Conservation (phyloP, 2,113 vertebrate species). For the Nerophis lumbriciformis region DNA sequence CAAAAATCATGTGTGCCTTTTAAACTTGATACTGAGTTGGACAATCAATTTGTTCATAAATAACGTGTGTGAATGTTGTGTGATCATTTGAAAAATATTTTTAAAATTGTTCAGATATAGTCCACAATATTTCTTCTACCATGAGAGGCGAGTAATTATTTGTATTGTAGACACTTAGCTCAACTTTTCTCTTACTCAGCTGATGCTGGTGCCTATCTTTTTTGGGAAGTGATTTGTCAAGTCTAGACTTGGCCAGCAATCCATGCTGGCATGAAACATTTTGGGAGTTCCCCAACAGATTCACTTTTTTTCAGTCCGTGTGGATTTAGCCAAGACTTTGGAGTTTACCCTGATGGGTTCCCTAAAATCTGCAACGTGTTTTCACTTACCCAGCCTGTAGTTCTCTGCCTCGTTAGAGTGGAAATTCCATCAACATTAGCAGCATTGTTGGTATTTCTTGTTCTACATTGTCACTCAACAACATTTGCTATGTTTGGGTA, state of each 20-base stretch:
- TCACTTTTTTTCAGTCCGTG: slow-evolving; percentile 20
- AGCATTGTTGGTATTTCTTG: slow-evolving; percentile 3
- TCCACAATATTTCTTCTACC: neutral
- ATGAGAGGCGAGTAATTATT: neutral
- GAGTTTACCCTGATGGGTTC: slow-evolving; percentile 28
- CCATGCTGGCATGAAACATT: slow-evolving; percentile 38
- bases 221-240: slow-evolving; percentile 42
- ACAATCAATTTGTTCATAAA: slow-evolving; percentile 7
- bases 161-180: slow-evolving; percentile 20
- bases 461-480: neutral
- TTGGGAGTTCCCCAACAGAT: slow-evolving; percentile 60
- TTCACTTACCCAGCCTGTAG: slow-evolving; percentile 35
- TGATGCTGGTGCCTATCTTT: slow-evolving; percentile 37
- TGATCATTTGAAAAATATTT: no score
- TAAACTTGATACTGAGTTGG: slow-evolving; percentile 6
- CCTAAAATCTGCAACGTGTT: slow-evolving; percentile 35
- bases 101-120: no score
- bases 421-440: slow-evolving; percentile 24
- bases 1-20: slow-evolving; percentile 17
- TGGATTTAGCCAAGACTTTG: slow-evolving; percentile 12
- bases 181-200: slow-evolving; percentile 18
- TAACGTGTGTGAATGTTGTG: no score
- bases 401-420: slow-evolving; percentile 21
- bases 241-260: slow-evolving; percentile 60
- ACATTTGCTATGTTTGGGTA: neutral